Base-by-base conservation (phyloP, 2,797 vertebrate genomes). In the Muscicapa striata region DNA sequence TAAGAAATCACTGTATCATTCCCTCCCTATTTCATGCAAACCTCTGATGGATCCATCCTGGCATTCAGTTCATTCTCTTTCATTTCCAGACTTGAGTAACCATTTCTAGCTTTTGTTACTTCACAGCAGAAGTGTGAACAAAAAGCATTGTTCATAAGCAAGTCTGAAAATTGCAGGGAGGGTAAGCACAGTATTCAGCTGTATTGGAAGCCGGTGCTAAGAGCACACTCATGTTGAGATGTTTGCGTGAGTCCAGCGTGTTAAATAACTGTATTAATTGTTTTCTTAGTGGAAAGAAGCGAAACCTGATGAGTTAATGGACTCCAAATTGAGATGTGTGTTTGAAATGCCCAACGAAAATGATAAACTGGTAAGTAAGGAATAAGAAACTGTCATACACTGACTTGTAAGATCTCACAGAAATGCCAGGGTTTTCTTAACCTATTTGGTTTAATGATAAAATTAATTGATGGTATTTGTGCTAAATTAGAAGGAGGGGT, bases 281-380 rank as follows among this genome's bases (percentile, higher is more conserved):
- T 98, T 94, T 92, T 97, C 95, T 94, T 98, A 99, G 99, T 99
- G 99, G 99, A 99, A 99, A 98, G 99, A 99, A 89, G 99, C 99
- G 46, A 99, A 99, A 98, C 98, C 99, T 10, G 99, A 99, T 96
- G 99, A 99, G 95, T 98, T 99, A 97, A 99, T 99, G 99, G 99
- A 99, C 97, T 99, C 99, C 98, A 99, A 99, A 97, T 98, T 99
- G 98, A 98, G 99, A 99, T 99, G 99, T 63, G 98, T 99, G 95
- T 99, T 99, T 92, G 99, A 99, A 97, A 98, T 99, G 98, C 99
- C 99, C 95, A 98, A 98, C 38, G 99, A 99, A 98, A 99, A 99
- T 84, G 98, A 99, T 98, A 99, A 99, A 98, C 97, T 98, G 99
- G 99, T 99, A 98, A 99, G 99, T 98, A 89, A 48, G 67, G 48